These are phyloP conservation scores for Latrodectus hesperus DNA, from an alignment of 2,888 invertebrate genomes.

Conservation along the genomic window DNA sequence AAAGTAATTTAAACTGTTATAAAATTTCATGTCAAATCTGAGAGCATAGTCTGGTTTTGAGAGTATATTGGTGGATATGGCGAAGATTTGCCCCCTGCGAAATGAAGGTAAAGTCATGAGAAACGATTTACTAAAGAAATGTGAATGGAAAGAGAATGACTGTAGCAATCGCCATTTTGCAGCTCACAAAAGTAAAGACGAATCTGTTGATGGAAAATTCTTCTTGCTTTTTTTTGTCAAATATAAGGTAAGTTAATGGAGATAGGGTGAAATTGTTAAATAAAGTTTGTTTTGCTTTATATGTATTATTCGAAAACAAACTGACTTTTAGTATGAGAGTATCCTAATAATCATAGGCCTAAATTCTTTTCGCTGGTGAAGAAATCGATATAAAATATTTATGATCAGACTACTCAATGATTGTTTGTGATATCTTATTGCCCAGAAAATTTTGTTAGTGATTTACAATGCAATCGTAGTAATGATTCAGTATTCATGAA, in stretches of 20 bases:
- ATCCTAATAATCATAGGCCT: conserved; percentile 40
- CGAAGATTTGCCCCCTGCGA: conserved; percentile 68
- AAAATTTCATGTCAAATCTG: too few relatives aligned
- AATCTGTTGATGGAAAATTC: conserved; percentile 62
- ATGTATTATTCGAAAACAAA: background rate
- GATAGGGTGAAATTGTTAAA: conserved; percentile 1
- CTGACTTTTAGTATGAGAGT: background rate
- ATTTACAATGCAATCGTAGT: too few relatives aligned
- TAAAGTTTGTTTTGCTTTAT: background rate
- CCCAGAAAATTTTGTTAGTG: too few relatives aligned
- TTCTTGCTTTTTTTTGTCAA: conserved; percentile 34
- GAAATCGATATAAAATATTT: background rate
- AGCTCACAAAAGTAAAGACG: conserved; percentile 30
- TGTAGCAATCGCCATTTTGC: conserved; percentile 68
- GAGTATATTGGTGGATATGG: conserved; percentile 68
- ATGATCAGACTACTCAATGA: too few relatives aligned
- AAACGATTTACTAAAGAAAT: conserved; percentile 66
- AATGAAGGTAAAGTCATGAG: conserved; percentile 69
- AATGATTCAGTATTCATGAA: too few relatives aligned
- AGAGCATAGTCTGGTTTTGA: conserved; percentile 27
- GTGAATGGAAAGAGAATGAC: conserved; percentile 68
- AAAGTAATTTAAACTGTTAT: too few relatives aligned
- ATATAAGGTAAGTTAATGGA: conserved; percentile 52
- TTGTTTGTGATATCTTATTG: too few relatives aligned
- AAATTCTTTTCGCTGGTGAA: conserved; percentile 8